Evolutionary conservation across 2,888 invertebrate genomes (phyloP), one percentile per base, ranked within the genome.

Genomic region (Teleogryllus oceanicus): DNA sequence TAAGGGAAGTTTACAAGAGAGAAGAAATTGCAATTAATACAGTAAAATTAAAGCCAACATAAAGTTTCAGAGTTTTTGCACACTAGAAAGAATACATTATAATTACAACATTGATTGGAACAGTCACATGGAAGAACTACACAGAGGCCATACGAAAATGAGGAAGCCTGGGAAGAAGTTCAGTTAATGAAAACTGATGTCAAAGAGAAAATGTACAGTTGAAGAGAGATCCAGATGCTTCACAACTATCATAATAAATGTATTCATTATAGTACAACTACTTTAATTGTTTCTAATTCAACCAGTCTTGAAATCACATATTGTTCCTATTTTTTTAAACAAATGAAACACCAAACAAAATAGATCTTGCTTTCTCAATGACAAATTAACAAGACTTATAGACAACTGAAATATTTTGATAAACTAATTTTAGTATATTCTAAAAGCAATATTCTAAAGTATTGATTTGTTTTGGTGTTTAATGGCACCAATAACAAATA

Each of bases 1-100:
- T 62, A n/a, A 62, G 62, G 62, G 62, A 62, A 62, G 62, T 62
- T 62, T 62, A 62, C 62, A 62, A 62, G 62, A 62, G 62, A 62
- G 62, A 62, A 62, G 62, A 62, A 62, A 62, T 62, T 62, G 62
- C 62, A 62, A 62, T 62, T 62, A 62, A 62, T 62, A 62, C 62
- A 62, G 62, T 62, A 18, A 62, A 62, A 13, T 62, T 62, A 62
- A 62, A 62, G 62, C 62, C 62, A 62, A 62, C 62, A 62, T 13
- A 62, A 62, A 62, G 62, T 18, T 62, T 62, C 16, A 62, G 62
- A 62, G 16, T 62, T 37, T 62, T 62, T 62, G 62, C 62, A 62
- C 62, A 62, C 62, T 62, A 62, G 62, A 62, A 62, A 62, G n/a
- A 62, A 62, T 62, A 62, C 62, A 62, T 62, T 62, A 62, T 62